Evolutionary conservation across 2,888 invertebrate species (phyloP), one percentile per base, ranked within the genome.

Genomic region (Lithophane socia): DNA sequence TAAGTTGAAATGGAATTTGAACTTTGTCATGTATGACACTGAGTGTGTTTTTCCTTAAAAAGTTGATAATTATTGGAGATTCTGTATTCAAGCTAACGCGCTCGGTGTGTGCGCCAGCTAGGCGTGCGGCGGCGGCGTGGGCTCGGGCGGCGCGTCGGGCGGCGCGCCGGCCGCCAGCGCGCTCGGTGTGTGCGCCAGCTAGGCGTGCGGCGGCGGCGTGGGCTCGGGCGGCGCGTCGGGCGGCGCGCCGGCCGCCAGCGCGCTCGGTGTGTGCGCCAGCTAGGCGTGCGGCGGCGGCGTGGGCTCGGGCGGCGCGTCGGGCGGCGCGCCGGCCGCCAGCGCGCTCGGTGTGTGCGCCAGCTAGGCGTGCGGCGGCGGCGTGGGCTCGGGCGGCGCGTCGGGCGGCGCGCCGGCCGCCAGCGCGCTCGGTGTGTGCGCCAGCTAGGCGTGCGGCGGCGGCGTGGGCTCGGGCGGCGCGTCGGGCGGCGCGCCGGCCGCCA

Each of bases 401-500:
- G 67, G 60, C 56, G 69, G 89, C 88, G 44, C 44, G 44, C 47
- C 4, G 4, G 54, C 54, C 18, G 37, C 4, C 37, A 37, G 37
- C 24, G 10, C 37, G 21, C 0, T 21, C 2, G 21, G 21, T 3
- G 24, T 8, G 2, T 3, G 52, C 18, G 37, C 2, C 1, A 16
- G 56, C 77, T 82, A 61, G 63, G 64, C 66, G 75, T 52, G 52
- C n/a, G 76, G 76, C 71, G 75, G 66, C n/a, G 83, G 71, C 54
- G 83, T 69, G 65, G 84, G 70, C 49, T 81, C 82, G 58, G 85
- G 84, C 67, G 75, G n/a, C n/a, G 75, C 66, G 16, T 78, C 80
- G 21, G 67, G 60, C 56, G 69, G 89, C 88, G 44, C 44, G 44
- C 47, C 4, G 4, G 54, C 54, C 18, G 37, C 4, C 37, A 37